Percentiles rank a stretch among this genome's conserved stretches.
Conservation (phyloP, 2,888 invertebrate genomes). For the Scaeva pyrastri region DNA sequence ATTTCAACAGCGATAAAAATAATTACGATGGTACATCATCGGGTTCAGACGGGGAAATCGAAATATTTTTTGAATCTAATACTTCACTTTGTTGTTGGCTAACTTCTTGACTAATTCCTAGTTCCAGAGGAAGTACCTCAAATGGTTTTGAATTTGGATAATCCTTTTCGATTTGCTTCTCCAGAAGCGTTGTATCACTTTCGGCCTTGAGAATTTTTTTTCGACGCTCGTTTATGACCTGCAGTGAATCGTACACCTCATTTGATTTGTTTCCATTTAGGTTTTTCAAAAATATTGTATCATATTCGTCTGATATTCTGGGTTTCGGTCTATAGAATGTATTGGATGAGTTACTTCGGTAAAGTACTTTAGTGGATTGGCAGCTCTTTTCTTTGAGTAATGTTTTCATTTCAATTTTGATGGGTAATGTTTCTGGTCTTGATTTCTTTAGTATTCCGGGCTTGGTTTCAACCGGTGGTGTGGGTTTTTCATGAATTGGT, state of each 20-base stretch:
- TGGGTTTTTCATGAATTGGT: background rate
- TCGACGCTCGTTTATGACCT: constrained; percentile 83
- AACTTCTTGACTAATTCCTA: background rate
- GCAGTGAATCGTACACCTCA: constrained; percentile 82
- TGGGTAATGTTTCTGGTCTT: constrained; percentile 81
- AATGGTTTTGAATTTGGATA: constrained; percentile 30
- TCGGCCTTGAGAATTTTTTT: constrained; percentile 82
- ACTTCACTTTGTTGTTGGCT: constrained; percentile 5
- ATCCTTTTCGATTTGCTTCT: constrained; percentile 81
- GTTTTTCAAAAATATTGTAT: constrained; percentile 81
- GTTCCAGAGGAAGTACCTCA: background rate
- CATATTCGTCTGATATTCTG: constrained; percentile 80
- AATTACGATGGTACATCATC: constrained; percentile 12
- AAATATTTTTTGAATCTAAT: constrained; percentile 4
- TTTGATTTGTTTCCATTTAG: constrained; percentile 77
- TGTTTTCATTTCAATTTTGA: constrained; percentile 54
- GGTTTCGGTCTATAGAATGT: constrained; percentile 82
- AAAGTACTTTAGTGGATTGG: constrained; percentile 76
- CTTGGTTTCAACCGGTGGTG: constrained; percentile 27
- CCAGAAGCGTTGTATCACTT: constrained; percentile 85
- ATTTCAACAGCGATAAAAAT: constrained; percentile 38
- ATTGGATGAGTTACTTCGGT: constrained; percentile 83
- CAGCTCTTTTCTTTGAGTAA: constrained; percentile 25
- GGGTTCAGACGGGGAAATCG: background rate
- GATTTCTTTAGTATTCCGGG: constrained; percentile 78